These are phyloP conservation scores for Xiphorhynchus erythropygius DNA, from an alignment of 2,797 vertebrate genomes.

Conservation along the genomic window DNA sequence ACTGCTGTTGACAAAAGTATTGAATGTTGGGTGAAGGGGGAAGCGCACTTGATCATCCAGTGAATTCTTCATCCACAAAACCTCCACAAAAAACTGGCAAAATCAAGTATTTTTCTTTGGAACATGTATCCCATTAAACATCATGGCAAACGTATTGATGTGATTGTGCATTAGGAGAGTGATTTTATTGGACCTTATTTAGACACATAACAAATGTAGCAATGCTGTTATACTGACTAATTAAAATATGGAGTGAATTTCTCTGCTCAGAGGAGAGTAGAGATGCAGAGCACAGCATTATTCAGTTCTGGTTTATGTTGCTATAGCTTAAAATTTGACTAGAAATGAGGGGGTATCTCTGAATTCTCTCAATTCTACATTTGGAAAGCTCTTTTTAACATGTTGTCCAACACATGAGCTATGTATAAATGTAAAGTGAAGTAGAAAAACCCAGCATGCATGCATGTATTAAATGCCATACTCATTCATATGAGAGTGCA, in stretches of 20 bases:
- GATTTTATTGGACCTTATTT: background rate
- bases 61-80: background rate
- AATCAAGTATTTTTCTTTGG: background rate
- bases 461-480: rapidly evolving
- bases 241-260: background rate
- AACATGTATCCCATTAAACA: background rate
- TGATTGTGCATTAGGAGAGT: background rate
- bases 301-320: background rate
- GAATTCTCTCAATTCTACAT: background rate
- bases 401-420: background rate
- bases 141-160: background rate
- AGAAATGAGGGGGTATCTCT: background rate
- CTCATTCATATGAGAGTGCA: background rate
- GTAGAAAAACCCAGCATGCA: background rate
- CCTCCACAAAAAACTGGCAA: background rate
- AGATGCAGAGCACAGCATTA: background rate
- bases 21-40: background rate
- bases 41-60: background rate
- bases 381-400: background rate
- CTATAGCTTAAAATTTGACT: background rate
- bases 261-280: background rate
- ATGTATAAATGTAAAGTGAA: background rate
- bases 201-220: background rate
- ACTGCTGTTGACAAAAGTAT: background rate
- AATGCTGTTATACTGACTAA: background rate